Conservation (phyloP, 2,113 vertebrate genomes). For the Potamarius usumacintae region DNA sequence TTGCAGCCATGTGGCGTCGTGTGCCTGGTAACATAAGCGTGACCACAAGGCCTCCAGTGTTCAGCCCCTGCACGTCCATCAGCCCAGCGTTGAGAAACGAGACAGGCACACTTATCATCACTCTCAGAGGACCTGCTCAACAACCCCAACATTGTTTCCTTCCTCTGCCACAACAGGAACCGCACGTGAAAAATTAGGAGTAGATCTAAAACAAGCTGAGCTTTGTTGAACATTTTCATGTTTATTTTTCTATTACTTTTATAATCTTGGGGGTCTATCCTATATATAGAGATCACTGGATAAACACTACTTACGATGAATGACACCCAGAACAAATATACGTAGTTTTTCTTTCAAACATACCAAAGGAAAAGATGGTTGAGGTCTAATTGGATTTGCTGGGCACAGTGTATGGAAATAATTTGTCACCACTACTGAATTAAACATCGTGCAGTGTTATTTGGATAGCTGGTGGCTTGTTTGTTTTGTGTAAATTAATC, state of each 20-base stretch:
- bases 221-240: conserved; percentile 28
- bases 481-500: conserved; percentile 32
- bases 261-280: conserved; percentile 21
- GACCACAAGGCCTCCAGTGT: conserved; percentile 75
- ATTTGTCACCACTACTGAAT: conserved; percentile 26
- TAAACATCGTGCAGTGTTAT: conserved; percentile 18
- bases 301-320: conserved; percentile 17
- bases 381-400: conserved; percentile 26
- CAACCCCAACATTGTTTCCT: conserved; percentile 61
- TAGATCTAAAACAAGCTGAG: conserved; percentile 29
- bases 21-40: conserved; percentile 50
- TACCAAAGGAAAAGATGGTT: background rate
- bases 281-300: background rate
- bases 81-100: conserved; percentile 65
- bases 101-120: conserved; percentile 75
- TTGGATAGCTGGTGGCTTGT: conserved; percentile 30
- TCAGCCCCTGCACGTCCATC: conserved; percentile 67
- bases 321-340: conserved; percentile 38
- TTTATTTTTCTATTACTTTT: conserved; percentile 4
- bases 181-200: conserved; percentile 24
- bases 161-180: conserved; percentile 33
- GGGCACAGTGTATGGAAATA: conserved; percentile 22
- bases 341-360: background rate
- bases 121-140: conserved; percentile 70
- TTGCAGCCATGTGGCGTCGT: conserved; percentile 77